Evolutionary conservation across 2,888 invertebrate species (phyloP), one percentile per base, ranked within the genome.

Genomic region (Melieria omissa): DNA sequence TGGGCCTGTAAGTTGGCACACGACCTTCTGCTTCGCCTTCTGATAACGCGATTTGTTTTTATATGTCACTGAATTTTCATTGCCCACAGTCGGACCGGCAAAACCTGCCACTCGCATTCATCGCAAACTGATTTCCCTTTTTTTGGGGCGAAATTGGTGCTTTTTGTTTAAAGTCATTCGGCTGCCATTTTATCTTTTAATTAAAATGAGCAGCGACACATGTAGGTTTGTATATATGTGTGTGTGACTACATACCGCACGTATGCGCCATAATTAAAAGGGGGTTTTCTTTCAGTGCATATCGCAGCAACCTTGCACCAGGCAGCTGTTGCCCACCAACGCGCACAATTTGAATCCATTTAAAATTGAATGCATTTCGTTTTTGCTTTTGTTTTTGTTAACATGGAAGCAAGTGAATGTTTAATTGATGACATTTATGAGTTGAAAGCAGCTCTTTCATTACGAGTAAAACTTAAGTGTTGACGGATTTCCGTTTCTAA

Each of bases 111-210:
- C 62, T 55, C 55, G 16, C 54, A 42, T 54, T 42, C 68, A 42
- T 49, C 58, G 9, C 46, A 8, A 8, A 29, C 1, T 29, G 29
- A 29, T 29, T 29, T 29, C 29, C 29, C 3, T 29, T 29, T 29
- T 29, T 29, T 29, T 1, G 29, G 29, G 29, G 29, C 29, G 29
- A 29, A 29, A 29, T 29, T 29, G 47, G 10, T 42, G 57, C 45
- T 52, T 58, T 64, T 70, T 65, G 47, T 70, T 70, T 8, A 9
- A 47, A 70, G 9, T 45, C 58, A 64, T 64, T 64, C 55, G 44
- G 63, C 46, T 57, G 64, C 16, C 46, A 16, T 44, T 70, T 70
- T 64, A 70, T 70, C 57, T 65, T 70, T 70, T 65, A 64, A 64
- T 70, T 70, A 70, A 70, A 70, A 63, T 64, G 64, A 66, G 47